Conservation (phyloP, 2,797 vertebrate species). For the Dipus sagitta region DNA sequence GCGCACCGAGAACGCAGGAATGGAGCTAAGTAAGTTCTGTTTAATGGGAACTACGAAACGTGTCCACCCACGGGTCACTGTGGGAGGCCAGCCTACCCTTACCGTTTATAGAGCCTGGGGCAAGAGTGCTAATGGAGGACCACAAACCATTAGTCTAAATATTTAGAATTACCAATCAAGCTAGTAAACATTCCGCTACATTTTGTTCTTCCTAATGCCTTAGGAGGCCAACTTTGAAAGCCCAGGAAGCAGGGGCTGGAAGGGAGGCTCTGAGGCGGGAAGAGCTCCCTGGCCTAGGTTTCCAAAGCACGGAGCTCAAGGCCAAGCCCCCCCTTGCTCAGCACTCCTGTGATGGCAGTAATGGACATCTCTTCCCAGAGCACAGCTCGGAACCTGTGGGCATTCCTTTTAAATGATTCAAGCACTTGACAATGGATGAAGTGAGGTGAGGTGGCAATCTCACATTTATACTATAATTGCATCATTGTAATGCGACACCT, state of each 20-base stretch:
- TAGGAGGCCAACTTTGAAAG: background rate
- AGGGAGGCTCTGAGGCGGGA: background rate
- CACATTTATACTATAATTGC: constrained; percentile 1
- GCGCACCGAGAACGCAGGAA: background rate
- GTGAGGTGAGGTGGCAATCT: background rate
- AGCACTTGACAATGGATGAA: background rate
- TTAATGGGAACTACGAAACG: background rate
- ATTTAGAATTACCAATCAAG: constrained; percentile 53
- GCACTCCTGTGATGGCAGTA: background rate
- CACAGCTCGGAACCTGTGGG: background rate
- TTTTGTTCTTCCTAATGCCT: constrained; percentile 6
- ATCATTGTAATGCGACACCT: background rate
- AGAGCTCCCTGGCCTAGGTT: too few relatives aligned
- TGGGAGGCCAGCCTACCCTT: background rate
- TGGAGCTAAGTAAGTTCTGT: background rate
- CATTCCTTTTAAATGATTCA: background rate
- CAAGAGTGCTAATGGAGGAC: constrained; percentile 4
- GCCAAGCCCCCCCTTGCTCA: background rate
- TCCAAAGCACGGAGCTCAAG: background rate
- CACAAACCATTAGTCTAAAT: constrained; percentile 25
- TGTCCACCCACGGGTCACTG: background rate
- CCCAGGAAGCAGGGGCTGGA: background rate
- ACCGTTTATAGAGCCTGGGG: background rate
- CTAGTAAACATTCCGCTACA: background rate
- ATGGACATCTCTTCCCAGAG: background rate